Base-by-base conservation (phyloP, 2,888 invertebrate species). In the Rhingia campestris region DNA sequence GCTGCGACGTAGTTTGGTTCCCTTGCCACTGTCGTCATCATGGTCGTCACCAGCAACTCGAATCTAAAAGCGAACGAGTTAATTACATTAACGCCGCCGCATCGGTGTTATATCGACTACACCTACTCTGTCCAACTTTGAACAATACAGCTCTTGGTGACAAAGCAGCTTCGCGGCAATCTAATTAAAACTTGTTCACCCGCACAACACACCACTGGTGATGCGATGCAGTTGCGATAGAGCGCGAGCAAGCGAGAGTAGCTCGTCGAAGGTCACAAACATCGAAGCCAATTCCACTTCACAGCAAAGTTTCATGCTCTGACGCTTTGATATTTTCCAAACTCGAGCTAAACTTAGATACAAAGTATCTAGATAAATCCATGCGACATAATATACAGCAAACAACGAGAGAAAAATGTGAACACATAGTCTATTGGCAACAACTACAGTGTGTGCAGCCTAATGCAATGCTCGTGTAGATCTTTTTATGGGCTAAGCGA, bases 401-500 rank as follows among this genome's bases (percentile, higher is more conserved):
- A 51, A 66, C 4, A 43, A 35, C 37, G 30, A 22, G 51, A 56
- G 37, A 41, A 37, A 5, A n/a, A 76, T 14, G 53, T 53, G 22
- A 32, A 33, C 41, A 14, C 10, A 37, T 45, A 33, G 56, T 39
- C 58, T 74, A 73, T 69, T 70, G 59, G 47, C 63, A 49, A 41
- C 76, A 76, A 59, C 70, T 66, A 22, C 22, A 22, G 22, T 22
- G 22, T 22, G 53, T 61, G 37, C 37, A 43, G 33, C 37, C 75
- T 81, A 81, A 81, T 81, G 76, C 81, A 81, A 53, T 70, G 76
- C 59, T 47, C 47, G 58, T 81, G 70, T 81, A 70, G 7, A 51
- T 69, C 41, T 74, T 49, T 84, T 80, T 80, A 80, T 84, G 84
- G 80, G 64, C 74, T 74, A 54, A 53, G 74, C 74, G 80, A 74